Evolutionary conservation across 2,113 vertebrate genomes (phyloP), one percentile per base, ranked within the genome.

Genomic region (Microtus ochrogaster): DNA sequence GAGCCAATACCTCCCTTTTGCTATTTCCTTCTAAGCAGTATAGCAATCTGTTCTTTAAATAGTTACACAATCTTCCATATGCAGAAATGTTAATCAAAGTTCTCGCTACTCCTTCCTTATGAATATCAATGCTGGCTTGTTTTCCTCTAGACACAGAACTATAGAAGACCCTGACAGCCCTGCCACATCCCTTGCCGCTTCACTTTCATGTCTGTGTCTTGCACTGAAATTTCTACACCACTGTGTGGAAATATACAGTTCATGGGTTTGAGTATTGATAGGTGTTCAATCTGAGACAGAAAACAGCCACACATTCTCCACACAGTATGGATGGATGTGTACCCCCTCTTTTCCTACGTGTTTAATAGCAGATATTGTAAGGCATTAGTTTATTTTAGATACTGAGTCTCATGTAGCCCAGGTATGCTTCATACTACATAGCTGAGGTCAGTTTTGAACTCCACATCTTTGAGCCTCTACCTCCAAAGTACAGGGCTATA

Each of bases 151-250:
- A 47, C 3, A 7, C 5, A 77, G 2, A 58, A 13, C 28, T 87
- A 2, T 10, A 41, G n/a, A 3, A 22, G 2, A 52, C 22, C 5
- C 83, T 9, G 77, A 26, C 21, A 83, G 9, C 78, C 24, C 21
- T 2, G 47, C 4, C 5, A 33, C 0, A 5, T 1, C 1, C 36
- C 0, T 16, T 70, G 12, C 6, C 74, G 3, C 14, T 66, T 65
- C 58, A 5, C 22, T 47, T 65, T 92, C 55, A 44, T 93, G 77
- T 87, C 65, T 86, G 10, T n/a, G 3, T 10, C 26, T 78, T 55
- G 13, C 9, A n/a, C 1, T 86, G 22, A 78, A 36, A n/a, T 78
- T 44, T 89, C 41, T 47, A 26, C 7, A 52, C 11, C 24, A 19
- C 58, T 17, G 26, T 61, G 22, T 68, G 5, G 33, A n/a, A n/a